Percentiles rank a stretch among this genome's conserved stretches.
Conservation (phyloP, 2,113 vertebrate genomes). For the Bettongia penicillata region DNA sequence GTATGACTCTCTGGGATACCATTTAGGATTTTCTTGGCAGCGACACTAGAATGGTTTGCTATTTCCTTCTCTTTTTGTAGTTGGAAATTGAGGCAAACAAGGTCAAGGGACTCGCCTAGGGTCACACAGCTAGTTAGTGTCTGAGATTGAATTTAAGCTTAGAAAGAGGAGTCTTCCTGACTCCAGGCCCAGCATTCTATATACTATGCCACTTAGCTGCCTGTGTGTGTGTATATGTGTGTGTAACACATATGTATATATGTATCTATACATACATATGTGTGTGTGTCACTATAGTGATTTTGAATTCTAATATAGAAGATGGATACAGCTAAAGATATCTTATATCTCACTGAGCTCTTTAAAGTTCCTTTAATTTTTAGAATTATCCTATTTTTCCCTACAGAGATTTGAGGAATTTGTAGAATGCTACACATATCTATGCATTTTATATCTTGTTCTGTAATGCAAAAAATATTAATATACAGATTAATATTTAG, state of each 20-base stretch:
- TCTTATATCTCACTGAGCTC: neutral
- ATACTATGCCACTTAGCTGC: neutral
- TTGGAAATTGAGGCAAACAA: neutral
- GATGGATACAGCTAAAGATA: constrained; percentile 3
- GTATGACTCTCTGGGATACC: too few species aligned
- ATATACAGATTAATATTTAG: neutral
- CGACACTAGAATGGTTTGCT: neutral
- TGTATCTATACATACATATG: neutral
- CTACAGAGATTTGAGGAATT: constrained; percentile 23
- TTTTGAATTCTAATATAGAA: constrained; percentile 5
- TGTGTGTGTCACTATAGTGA: neutral
- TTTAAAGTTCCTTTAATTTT: constrained; percentile 58
- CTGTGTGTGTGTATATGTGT: neutral
- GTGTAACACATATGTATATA: neutral
- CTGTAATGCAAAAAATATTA: constrained; percentile 3
- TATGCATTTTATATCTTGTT: neutral
- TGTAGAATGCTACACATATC: neutral
- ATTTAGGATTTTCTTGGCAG: too few species aligned
- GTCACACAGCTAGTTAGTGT: neutral
- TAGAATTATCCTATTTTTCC: constrained; percentile 36
- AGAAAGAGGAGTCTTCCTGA: neutral
- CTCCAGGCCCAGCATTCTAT: neutral
- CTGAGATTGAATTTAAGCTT: neutral
- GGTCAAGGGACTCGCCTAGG: neutral
- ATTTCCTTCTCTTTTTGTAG: neutral